Percentiles rank a stretch among this genome's conserved stretches.
These are phyloP conservation scores for Euclidia mi DNA, from an alignment of 2,888 invertebrate species.

Conservation along the genomic window DNA sequence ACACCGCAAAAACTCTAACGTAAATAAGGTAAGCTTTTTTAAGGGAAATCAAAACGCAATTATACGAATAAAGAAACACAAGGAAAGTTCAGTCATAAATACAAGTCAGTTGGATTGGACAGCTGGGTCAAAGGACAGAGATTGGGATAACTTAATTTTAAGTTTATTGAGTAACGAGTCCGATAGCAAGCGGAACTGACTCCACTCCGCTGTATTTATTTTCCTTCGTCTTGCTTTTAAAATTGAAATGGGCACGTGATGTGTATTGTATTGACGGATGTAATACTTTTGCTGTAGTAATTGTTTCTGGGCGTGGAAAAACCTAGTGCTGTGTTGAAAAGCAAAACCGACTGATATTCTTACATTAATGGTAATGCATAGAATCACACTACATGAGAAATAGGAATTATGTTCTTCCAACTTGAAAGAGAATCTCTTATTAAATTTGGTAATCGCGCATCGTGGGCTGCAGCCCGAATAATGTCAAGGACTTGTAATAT, in stretches of 20 bases:
- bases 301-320: too few relatives aligned
- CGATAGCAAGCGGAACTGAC: slow-evolving; percentile 22
- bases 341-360: too few relatives aligned
- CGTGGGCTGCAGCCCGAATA: too few relatives aligned
- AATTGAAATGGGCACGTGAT: neutral
- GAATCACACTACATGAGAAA: too few relatives aligned
- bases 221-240: neutral
- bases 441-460: too few relatives aligned
- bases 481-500: too few relatives aligned
- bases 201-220: slow-evolving; percentile 2
- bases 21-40: slow-evolving; percentile 27
- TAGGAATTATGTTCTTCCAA: too few relatives aligned
- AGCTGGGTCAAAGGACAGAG: slow-evolving; percentile 60
- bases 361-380: too few relatives aligned
- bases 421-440: too few relatives aligned
- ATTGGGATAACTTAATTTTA: slow-evolving; percentile 60
- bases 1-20: slow-evolving; percentile 26
- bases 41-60: slow-evolving; percentile 57
- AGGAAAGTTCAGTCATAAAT: slow-evolving; percentile 49
- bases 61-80: slow-evolving; percentile 47
- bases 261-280: too few relatives aligned
- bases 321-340: too few relatives aligned
- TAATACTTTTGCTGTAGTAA: too few relatives aligned
- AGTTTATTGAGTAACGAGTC: slow-evolving; percentile 39
- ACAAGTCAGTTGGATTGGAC: slow-evolving; percentile 58